These are phyloP conservation scores for Dendrolimus punctatus DNA, from an alignment of 1,140 invertebrate genomes.

Conservation along the genomic window DNA sequence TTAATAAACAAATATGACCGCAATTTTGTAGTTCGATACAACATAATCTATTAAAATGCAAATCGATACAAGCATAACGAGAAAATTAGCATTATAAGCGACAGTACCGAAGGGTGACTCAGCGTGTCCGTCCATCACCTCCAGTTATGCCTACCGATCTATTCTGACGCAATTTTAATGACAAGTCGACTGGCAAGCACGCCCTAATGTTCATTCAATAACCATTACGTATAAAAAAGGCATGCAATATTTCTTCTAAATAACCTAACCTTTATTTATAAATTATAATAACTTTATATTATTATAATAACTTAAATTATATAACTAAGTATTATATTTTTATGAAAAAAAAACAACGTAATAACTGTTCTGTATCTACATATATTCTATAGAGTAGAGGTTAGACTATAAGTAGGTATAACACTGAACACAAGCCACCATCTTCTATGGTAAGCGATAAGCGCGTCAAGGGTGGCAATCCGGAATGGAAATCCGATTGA, in stretches of 20 bases:
- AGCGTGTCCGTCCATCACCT: conserved; percentile 57
- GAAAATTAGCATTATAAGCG: conserved; percentile 66
- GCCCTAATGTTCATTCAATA: conserved; percentile 61
- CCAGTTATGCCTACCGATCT: conserved; percentile 29
- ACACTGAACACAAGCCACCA: too few species aligned
- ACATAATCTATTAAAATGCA: conserved; percentile 61
- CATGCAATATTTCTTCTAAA: conserved; percentile 3
- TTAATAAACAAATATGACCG: conserved; percentile 43
- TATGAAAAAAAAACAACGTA: too few species aligned
- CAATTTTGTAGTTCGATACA: conserved; percentile 23
- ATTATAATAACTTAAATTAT: too few species aligned
- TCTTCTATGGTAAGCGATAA: too few species aligned
- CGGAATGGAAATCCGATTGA: too few species aligned
- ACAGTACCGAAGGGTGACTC: conserved; percentile 65
- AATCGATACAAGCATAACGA: conserved; percentile 64
- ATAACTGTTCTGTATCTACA: too few species aligned
- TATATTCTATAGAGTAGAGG: too few species aligned
- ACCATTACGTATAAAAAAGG: conserved; percentile 42
- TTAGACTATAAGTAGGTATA: too few species aligned
- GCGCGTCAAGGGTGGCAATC: too few species aligned
- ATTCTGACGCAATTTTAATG: conserved; percentile 53
- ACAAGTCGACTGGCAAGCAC: conserved; percentile 55
- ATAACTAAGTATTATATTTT: too few species aligned
- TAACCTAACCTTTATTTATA: not conserved
- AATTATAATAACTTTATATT: too few species aligned